phyloP scores from a whole-genome alignment of 2,888 invertebrate species.

The Acronicta aceris region DNA sequence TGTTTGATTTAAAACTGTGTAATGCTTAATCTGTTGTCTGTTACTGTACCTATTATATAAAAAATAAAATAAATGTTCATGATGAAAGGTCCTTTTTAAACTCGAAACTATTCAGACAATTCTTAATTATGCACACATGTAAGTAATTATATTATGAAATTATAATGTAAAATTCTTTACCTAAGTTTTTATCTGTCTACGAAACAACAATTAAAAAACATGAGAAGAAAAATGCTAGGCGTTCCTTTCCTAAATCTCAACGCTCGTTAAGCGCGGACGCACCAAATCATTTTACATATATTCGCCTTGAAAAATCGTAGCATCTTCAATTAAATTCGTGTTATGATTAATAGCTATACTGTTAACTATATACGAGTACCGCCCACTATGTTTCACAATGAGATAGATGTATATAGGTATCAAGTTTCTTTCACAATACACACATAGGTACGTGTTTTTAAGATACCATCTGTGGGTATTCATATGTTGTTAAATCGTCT shows the following conservation, averaged over 20 bases:
- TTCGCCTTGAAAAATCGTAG: constrained; percentile 43
- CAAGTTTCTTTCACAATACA: constrained; percentile 34
- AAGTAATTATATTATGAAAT: too few relatives aligned
- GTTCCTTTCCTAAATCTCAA: constrained; percentile 34
- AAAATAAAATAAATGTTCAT: too few relatives aligned
- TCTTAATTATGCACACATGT: too few relatives aligned
- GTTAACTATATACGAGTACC: constrained; percentile 31
- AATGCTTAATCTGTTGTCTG: too few relatives aligned
- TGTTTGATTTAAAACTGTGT: too few relatives aligned
- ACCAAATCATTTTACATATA: constrained; percentile 23
- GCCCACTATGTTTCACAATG: constrained; percentile 53
- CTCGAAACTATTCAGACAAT: too few relatives aligned
- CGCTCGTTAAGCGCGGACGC: constrained; percentile 27
- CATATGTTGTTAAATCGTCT: constrained; percentile 11
- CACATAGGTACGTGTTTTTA: constrained; percentile 1
- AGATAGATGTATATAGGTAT: constrained; percentile 3
- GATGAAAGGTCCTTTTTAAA: too few relatives aligned
- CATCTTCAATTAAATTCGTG: constrained; percentile 48
- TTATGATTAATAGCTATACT: constrained; percentile 45
- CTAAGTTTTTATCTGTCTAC: not conserved
- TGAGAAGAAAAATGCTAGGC: constrained; percentile 5
- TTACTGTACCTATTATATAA: too few relatives aligned
- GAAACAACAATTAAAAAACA: constrained; percentile 5
- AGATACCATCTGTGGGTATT: constrained; percentile 26
- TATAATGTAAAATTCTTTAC: not conserved